These are phyloP conservation scores for Phaethon lepturus DNA, from an alignment of 2,113 vertebrate genomes.

Conservation along the genomic window DNA sequence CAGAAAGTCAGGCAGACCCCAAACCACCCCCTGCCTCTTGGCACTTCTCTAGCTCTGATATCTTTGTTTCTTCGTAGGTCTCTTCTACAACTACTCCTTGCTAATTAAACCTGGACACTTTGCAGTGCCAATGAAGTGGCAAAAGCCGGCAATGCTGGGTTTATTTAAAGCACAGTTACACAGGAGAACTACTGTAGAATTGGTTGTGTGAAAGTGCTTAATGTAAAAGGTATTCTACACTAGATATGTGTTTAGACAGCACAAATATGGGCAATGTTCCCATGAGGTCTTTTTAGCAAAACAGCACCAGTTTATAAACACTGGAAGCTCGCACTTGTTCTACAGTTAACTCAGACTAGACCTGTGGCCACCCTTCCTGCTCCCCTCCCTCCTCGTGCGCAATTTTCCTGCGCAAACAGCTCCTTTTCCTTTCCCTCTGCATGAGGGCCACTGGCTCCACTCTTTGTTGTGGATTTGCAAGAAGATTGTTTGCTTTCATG, in stretches of 20 bases:
- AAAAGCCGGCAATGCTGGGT: neutral
- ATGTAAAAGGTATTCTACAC: neutral
- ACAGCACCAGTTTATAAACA: neutral
- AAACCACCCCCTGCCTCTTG: neutral
- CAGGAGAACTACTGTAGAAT: accelerated
- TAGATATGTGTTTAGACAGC: neutral
- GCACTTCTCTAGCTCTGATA: neutral
- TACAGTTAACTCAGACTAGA: neutral
- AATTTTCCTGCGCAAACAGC: neutral
- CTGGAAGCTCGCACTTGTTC: neutral
- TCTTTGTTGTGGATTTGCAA: neutral
- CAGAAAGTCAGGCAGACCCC: neutral
- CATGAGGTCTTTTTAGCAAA: neutral
- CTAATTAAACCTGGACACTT: neutral
- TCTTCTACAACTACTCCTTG: neutral
- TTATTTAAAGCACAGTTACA: neutral
- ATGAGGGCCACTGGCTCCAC: neutral
- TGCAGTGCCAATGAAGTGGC: accelerated
- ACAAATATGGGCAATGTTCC: accelerated
- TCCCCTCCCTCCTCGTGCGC: neutral
- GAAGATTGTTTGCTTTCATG: neutral
- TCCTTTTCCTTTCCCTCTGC: neutral
- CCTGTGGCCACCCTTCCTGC: neutral
- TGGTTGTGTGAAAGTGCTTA: neutral
- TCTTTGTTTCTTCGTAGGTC: neutral